Conservation (phyloP, 2,888 invertebrate species). For the Allacma fusca region DNA sequence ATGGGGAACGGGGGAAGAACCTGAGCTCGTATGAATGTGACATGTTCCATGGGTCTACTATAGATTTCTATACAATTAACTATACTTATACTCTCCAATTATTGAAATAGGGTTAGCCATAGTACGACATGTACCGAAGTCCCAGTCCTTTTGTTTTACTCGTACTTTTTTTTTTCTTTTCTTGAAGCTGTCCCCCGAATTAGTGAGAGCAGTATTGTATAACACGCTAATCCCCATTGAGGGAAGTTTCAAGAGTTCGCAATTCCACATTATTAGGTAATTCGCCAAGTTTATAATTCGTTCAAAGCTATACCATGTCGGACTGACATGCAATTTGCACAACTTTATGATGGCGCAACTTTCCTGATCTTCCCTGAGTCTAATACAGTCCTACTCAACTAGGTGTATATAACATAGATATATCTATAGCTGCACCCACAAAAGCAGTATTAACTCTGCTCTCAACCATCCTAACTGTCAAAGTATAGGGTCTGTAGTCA, state of each 20-base stretch:
- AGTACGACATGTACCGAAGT: too few species aligned
- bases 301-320: neutral
- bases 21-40: neutral
- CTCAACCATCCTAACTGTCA: too few species aligned
- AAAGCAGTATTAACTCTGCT: too few species aligned
- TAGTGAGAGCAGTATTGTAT: neutral
- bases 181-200: neutral
- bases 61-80: too few species aligned
- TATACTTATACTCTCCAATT: too few species aligned
- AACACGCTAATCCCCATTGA: constrained; percentile 12
- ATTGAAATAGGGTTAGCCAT: too few species aligned
- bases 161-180: neutral
- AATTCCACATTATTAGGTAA: neutral
- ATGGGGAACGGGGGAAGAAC: too few species aligned
- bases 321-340: neutral
- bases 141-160: neutral
- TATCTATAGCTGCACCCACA: too few species aligned
- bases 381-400: neutral
- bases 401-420: neutral
- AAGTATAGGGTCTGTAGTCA: too few species aligned
- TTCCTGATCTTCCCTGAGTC: neutral
- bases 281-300: constrained; percentile 7
- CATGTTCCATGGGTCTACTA: neutral
- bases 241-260: neutral
- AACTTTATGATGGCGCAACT: neutral